Conservation (phyloP, 1,140 invertebrate genomes). For the Ephestia elutella region DNA sequence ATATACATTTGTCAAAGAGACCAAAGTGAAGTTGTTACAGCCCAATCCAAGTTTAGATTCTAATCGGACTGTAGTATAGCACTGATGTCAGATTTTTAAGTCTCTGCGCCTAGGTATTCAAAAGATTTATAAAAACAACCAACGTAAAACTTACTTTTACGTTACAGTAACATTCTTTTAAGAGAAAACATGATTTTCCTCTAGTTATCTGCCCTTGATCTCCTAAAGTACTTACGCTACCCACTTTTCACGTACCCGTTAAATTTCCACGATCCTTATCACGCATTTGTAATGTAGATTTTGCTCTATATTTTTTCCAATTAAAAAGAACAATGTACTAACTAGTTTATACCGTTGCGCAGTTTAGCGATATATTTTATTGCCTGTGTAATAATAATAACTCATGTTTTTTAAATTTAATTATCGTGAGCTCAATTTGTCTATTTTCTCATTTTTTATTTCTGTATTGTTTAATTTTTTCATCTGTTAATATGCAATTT, state of each 20-base stretch:
- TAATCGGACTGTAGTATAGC: too few relatives aligned
- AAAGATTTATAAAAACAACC: too few relatives aligned
- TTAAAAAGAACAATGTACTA: neutral
- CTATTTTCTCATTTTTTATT: neutral
- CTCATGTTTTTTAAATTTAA: slow-evolving; percentile 2
- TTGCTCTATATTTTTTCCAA: neutral
- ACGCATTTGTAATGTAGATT: neutral
- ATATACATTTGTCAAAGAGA: too few relatives aligned
- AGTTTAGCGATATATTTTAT: slow-evolving; percentile 1
- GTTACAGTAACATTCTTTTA: neutral
- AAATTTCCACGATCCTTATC: slow-evolving; percentile 4
- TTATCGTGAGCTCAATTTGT: neutral
- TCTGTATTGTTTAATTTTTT: neutral
- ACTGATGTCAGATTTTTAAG: too few relatives aligned
- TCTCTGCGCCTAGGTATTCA: too few relatives aligned
- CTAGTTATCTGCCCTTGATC: slow-evolving; percentile 2
- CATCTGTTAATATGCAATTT: neutral
- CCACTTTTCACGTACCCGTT: slow-evolving; percentile 1
- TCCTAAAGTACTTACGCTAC: neutral
- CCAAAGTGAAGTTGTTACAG: too few relatives aligned
- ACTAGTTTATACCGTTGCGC: neutral
- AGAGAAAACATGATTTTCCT: neutral
- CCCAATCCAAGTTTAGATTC: too few relatives aligned
- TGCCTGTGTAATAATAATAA: neutral
- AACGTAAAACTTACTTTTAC: too few relatives aligned